Evolutionary conservation across 2,797 vertebrate genomes (phyloP), one percentile per base, ranked within the genome.

Genomic region (Kryptolebias ocellatus): DNA sequence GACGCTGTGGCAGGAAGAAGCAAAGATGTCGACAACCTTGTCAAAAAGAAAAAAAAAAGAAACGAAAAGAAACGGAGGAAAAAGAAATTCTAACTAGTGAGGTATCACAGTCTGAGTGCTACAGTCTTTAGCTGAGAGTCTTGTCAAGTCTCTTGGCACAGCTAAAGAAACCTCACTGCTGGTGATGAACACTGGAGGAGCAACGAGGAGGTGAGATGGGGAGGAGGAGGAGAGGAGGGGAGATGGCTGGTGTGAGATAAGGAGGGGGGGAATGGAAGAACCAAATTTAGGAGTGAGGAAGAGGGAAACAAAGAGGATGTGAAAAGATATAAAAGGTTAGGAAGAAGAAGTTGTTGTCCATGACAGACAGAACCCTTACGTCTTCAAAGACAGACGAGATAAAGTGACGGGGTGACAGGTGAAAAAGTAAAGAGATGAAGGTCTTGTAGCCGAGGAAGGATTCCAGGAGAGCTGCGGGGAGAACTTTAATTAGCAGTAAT

Each of bases 401-500:
- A 71, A 72, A 50, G 28, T 39, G 53, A 62, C 16, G 59, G 74
- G 76, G 74, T 68, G 79, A 86, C 67, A 76, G 57, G 59, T n/a
- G 29, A 55, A 34, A 18, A 18, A 74, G 53, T 72, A 50, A 29
- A 65, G 72, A 83, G 73, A 81, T 37, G 66, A 82, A 78, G 79
- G 68, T 81, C 78, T 87, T 28, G 60, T 71, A 80, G 74, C 46
- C 61, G 74, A 82, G 72, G 78, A 84, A 75, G 78, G 82, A 83
- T 77, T 80, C 69, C 31, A 60, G 64, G 83, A 87, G 85, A 74
- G 81, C 84, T 81, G 87, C 86, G 85, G 80, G 80, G 81, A 90
- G 84, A 90, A 86, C 93, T 90, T 94, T 93, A 94, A 94, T 94
- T 92, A 92, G 87, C 58, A 24, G 83, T 94, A 94, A 94, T 94